Evolutionary conservation across 2,797 vertebrate genomes (phyloP).

Genomic region (Enteromius radiatus): DNA sequence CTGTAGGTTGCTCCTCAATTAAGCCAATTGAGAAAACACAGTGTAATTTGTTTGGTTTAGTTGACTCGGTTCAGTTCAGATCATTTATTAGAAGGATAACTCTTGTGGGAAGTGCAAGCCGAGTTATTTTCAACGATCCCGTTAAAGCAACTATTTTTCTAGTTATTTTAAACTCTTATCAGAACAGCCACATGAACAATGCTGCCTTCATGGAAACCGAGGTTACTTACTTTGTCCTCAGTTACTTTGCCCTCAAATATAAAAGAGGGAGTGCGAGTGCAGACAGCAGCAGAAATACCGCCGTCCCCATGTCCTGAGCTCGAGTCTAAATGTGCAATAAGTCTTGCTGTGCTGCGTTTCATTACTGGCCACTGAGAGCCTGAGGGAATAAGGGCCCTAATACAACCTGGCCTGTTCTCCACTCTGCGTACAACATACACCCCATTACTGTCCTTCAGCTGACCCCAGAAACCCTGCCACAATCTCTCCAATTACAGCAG

Average conservation of each 20-base stretch:
- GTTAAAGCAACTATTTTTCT: background rate
- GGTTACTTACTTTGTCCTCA: slow-evolving; percentile 15
- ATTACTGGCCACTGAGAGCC: slow-evolving; percentile 41
- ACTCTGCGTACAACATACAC: slow-evolving; percentile 15
- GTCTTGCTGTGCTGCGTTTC: slow-evolving; percentile 51
- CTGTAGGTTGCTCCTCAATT: slow-evolving; percentile 9
- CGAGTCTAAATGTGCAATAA: slow-evolving; percentile 38
- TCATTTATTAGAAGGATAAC: slow-evolving; percentile 9
- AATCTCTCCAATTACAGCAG: slow-evolving; percentile 50
- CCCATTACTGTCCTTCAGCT: slow-evolving; percentile 39
- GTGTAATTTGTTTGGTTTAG: slow-evolving; percentile 1
- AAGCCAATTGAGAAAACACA: background rate
- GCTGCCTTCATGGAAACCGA: background rate
- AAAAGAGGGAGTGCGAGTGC: slow-evolving; percentile 11
- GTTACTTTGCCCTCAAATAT: slow-evolving; percentile 27
- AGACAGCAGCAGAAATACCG: slow-evolving; percentile 43
- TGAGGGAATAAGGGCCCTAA: slow-evolving; percentile 38
- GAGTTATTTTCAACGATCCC: background rate
- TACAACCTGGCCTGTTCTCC: slow-evolving; percentile 16
- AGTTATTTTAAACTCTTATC: background rate
- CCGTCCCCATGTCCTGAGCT: slow-evolving; percentile 28
- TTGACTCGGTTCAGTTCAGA: background rate
- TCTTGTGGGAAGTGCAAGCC: background rate
- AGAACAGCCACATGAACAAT: background rate
- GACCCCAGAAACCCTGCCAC: slow-evolving; percentile 26